Evolutionary conservation across 1,140 invertebrate genomes (phyloP).

Genomic region (Drosophila sulfurigaster): DNA sequence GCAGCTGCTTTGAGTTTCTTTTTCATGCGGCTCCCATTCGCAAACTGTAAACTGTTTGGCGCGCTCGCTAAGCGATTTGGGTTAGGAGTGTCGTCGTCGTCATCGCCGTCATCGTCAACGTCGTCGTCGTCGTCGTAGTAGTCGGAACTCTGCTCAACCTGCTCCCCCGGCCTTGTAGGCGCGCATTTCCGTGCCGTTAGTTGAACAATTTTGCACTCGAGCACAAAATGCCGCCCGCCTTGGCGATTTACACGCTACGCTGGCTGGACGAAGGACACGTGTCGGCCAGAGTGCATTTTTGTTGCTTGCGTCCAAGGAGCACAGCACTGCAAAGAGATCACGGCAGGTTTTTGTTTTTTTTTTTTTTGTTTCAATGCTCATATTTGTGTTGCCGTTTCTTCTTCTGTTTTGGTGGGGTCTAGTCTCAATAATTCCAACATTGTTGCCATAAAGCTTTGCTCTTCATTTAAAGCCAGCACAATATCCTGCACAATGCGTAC

Average conservation of each 20-base stretch:
- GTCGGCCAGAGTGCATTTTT: constrained; percentile 63
- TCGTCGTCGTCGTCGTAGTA: constrained; percentile 9
- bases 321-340: constrained; percentile 14
- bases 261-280: constrained; percentile 16
- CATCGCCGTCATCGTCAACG: background rate
- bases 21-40: constrained; percentile 32
- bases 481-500: constrained; percentile 49
- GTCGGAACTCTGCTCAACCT: constrained; percentile 9
- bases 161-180: constrained; percentile 68
- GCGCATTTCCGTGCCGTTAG: constrained; percentile 71
- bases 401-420: constrained; percentile 29
- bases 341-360: constrained; percentile 12
- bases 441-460: constrained; percentile 84
- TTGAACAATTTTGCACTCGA: constrained; percentile 79
- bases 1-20: constrained; percentile 24
- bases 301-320: constrained; percentile 13
- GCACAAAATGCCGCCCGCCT: constrained; percentile 67
- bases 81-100: constrained; percentile 71
- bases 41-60: constrained; percentile 68
- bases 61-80: constrained; percentile 81
- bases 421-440: constrained; percentile 82
- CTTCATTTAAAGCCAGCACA: constrained; percentile 71
- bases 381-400: constrained; percentile 11
- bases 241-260: constrained; percentile 68
- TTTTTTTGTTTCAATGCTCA: background rate